phyloP scores from a whole-genome alignment of 2,797 vertebrate species.

The Aldrovandia affinis region DNA sequence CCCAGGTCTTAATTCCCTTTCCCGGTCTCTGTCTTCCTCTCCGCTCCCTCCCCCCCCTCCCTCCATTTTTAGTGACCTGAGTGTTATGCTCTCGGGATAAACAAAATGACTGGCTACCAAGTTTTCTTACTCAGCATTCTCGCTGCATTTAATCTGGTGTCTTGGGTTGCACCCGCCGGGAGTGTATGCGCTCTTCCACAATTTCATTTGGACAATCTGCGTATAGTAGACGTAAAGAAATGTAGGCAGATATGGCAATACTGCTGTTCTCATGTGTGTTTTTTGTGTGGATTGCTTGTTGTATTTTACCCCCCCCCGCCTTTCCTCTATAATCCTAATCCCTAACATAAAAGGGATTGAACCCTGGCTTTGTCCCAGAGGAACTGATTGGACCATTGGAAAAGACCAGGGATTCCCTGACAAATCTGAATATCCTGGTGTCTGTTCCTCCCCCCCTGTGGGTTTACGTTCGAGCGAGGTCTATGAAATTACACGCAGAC shows the following conservation, averaged over 20 bases:
- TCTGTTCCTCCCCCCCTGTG: neutral
- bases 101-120: slow-evolving; percentile 17
- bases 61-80: neutral
- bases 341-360: neutral
- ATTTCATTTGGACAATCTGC: neutral
- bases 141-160: neutral
- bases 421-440: neutral
- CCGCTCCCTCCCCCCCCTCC: too few species aligned
- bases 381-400: neutral
- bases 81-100: neutral
- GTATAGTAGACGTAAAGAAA: neutral
- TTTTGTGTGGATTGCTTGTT: neutral
- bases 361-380: neutral
- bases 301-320: neutral
- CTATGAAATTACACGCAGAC: too few species aligned
- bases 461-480: neutral
- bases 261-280: neutral
- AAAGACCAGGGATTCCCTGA: neutral
- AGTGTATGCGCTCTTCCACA: neutral
- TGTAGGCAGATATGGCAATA: too few species aligned
- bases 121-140: neutral
- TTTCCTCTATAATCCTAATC: neutral
- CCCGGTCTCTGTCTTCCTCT: neutral
- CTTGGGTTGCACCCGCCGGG: neutral
- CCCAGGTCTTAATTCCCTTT: neutral